Percentiles rank a stretch among this genome's conserved stretches.
Conservation (phyloP, 2,797 vertebrate species). For the Spondyliosoma cantharus region DNA sequence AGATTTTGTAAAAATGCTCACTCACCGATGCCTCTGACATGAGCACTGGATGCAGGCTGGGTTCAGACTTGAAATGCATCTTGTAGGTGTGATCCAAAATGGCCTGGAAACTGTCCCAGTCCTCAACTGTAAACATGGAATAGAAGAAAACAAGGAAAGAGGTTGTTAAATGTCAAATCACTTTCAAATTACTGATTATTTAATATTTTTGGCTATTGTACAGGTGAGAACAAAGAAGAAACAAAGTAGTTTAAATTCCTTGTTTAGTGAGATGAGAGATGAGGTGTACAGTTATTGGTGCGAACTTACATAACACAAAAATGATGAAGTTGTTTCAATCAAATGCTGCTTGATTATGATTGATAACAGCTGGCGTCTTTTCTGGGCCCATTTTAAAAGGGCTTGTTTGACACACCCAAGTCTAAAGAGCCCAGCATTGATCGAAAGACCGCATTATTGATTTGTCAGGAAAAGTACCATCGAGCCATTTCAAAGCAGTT, state of each 20-base stretch:
- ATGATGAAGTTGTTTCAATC: too few species aligned
- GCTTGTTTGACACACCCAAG: too few species aligned
- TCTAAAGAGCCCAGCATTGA: too few species aligned
- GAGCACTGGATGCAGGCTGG: slow-evolving; percentile 96
- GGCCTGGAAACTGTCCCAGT: slow-evolving; percentile 99
- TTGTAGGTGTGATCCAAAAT: slow-evolving; percentile 99
- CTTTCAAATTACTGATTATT: neutral
- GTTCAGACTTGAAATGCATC: slow-evolving; percentile 99
- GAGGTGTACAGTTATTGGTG: neutral
- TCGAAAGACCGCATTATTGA: too few species aligned
- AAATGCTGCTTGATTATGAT: too few species aligned
- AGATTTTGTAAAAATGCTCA: slow-evolving; percentile 11
- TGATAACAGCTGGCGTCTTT: too few species aligned
- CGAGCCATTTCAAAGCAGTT: too few species aligned
- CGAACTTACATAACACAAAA: neutral
- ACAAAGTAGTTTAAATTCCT: neutral
- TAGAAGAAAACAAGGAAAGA: slow-evolving; percentile 11
- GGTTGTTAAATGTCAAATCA: slow-evolving; percentile 5
- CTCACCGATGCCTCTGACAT: slow-evolving; percentile 99
- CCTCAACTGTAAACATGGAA: slow-evolving; percentile 88
- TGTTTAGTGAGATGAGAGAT: too few species aligned
- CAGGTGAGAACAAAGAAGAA: neutral
- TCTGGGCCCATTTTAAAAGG: too few species aligned
- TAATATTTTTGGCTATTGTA: neutral
- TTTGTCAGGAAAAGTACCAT: too few species aligned